Conservation (phyloP, 1,140 invertebrate genomes). For the Pentalonia nigronervosa region DNA sequence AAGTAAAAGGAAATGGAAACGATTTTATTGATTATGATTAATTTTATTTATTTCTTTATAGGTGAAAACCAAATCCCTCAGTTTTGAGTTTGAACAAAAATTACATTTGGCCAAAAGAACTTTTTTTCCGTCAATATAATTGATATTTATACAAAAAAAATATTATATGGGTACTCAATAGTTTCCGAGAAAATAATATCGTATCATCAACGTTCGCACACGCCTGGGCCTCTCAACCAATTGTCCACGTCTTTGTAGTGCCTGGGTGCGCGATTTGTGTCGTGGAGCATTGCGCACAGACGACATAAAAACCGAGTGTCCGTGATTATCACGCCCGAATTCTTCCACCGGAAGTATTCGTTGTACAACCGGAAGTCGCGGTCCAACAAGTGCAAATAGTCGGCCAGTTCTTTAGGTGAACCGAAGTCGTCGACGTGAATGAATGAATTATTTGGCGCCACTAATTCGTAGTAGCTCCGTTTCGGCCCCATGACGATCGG, state of each 20-base stretch:
- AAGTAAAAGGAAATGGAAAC: too few relatives aligned
- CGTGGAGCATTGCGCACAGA: conserved; percentile 87
- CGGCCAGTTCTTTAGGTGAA: conserved; percentile 80
- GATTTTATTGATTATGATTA: too few relatives aligned
- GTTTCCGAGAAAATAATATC: too few relatives aligned
- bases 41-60: too few relatives aligned
- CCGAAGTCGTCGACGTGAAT: conserved; percentile 94
- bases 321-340: conserved; percentile 84
- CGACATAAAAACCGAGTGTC: conserved; percentile 95
- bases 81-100: too few relatives aligned
- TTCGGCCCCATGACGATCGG: conserved; percentile 95
- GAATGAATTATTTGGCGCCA: conserved; percentile 84
- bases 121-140: too few relatives aligned
- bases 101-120: too few relatives aligned
- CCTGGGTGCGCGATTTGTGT: conserved; percentile 61
- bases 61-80: too few relatives aligned
- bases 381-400: conserved; percentile 82
- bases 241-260: not conserved
- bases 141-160: too few relatives aligned
- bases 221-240: not conserved
- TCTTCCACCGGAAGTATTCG: conserved; percentile 88
- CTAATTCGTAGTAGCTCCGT: conserved; percentile 83
- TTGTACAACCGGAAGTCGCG: conserved; percentile 86
- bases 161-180: too few relatives aligned
- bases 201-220: not conserved